Conservation (phyloP, 2,113 vertebrate species). For the Merops nubicus region DNA sequence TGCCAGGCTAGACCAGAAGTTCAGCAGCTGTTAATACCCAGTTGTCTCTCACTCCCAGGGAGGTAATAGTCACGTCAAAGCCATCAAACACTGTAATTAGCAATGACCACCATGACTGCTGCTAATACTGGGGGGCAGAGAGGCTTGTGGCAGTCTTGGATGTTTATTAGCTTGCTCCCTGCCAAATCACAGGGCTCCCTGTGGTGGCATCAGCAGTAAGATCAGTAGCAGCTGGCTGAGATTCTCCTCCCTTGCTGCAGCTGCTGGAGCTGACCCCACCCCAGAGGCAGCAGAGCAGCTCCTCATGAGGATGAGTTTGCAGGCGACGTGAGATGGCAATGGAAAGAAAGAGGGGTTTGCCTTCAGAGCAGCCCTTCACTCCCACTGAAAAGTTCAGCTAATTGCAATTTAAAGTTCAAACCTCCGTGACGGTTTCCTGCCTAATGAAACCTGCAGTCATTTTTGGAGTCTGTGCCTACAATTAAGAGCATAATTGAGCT, state of each 20-base stretch:
- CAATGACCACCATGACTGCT: background rate
- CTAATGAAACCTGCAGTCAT: background rate
- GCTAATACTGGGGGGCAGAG: background rate
- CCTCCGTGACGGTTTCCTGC: slow-evolving; percentile 31
- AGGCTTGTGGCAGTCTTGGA: background rate
- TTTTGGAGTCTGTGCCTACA: slow-evolving; percentile 8
- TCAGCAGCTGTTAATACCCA: background rate
- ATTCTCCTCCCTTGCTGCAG: background rate
- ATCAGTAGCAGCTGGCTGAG: slow-evolving; percentile 7
- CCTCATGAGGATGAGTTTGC: background rate
- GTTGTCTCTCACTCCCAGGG: background rate
- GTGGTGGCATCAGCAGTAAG: background rate
- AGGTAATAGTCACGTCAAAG: background rate
- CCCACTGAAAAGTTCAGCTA: slow-evolving; percentile 54
- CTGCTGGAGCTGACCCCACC: slow-evolving; percentile 16
- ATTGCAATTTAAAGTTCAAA: slow-evolving; percentile 36
- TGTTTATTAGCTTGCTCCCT: background rate
- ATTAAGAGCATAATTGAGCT: slow-evolving; percentile 15
- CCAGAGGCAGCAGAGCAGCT: background rate
- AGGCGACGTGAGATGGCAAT: background rate
- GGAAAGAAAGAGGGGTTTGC: background rate
- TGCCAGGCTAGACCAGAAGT: background rate
- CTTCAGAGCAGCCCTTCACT: slow-evolving; percentile 47
- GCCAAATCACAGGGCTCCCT: background rate
- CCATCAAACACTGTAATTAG: background rate